Evolutionary conservation across 1,140 invertebrate species (phyloP), one percentile per base, ranked within the genome.

Genomic region (Lordiphosa clarofinis): DNA sequence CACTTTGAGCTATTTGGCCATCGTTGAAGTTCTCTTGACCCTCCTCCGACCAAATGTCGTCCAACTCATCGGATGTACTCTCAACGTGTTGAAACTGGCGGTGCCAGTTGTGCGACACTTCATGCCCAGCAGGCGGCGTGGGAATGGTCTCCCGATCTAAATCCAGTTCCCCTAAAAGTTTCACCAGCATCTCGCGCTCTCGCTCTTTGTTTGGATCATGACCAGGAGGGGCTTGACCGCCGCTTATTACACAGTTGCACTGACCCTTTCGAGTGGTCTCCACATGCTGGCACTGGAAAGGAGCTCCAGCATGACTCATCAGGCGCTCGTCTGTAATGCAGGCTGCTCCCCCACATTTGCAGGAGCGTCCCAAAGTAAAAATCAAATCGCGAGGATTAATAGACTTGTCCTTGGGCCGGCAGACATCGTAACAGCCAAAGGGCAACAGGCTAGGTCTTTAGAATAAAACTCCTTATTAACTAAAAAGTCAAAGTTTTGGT

Each of bases 261-360:
- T 12, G 8, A 2, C 31, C 31, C 28, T 15, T 7, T 21, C 36
- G 48, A 1, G 4, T 5, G 1, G 2, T 1, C 1, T 47, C 6
- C 10, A 13, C 37, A 49, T 68, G 58, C 0, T 49, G 7, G 42
- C 76, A 81, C 3, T 39, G 50, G 7, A 65, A 65, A 1, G 78
- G 76, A 1, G 54, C 44, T 0, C 47, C 64, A 0, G 53, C 64
- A 4, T 61, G 63, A 1, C 56, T 44, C 65, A 84, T 78, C 3
- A 84, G 53, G 0, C 79, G 69, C 8, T 64, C 36, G 6, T 84
- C 79, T 1, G 69, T 78, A 6, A 84, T 78, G 42, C 64, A 73
- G 2, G 58, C 13, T 7, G 31, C 56, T 0, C 31, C 39, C 4
- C 52, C 38, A 38, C 69, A 63, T 4, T 36, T 62, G 2, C 13